Evolutionary conservation across 2,113 vertebrate species (phyloP), one percentile per base, ranked within the genome.

Genomic region (Neodon shergylaensis): DNA sequence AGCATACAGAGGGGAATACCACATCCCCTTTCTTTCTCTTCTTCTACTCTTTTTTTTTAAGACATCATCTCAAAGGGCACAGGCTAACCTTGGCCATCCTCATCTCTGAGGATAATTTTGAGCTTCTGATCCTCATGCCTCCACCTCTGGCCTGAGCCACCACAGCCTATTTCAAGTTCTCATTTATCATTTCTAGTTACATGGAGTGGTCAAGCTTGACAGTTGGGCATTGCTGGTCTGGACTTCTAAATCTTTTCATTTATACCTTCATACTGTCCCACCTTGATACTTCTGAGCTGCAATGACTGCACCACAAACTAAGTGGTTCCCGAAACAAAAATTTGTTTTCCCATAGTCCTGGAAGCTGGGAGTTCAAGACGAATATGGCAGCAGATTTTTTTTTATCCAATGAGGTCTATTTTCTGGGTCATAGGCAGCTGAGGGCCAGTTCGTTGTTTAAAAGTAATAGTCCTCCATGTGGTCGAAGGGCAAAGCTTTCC

Each of bases 131-230:
- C 66, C 52, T 28, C 84, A 17, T 49, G 17, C 19, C 19, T 68
- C 19, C 5, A 7, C 12, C 19, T 36, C 65, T 68, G 44, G 65
- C 66, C 14, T 52, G 66, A 72, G 44, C 13, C 1, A n/a, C 81
- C 85, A 88, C 33, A 28, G 6, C 22, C 36, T 26, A 39, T n/a
- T 72, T 91, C 88, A 96, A 92, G 96, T 96, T 98, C 94, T 98
- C 96, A 97, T 96, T 98, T 98, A 94, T 98, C 98, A 84, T 19
- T 61, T 91, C 49, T 91, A 36, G 31, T 81, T 58, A 54, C 95
- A 93, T 97, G 93, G 86, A 91, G 81, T 94, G 44, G 70, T 87
- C 47, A 92, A 82, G 24, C 95, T 61, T 90, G 82, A 65, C 47
- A 72, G 65, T 72, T 73, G 81, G 96, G 77, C 17, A 77, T 22